Conservation (phyloP, 2,113 vertebrate species). For the Stigmatopora argus region DNA sequence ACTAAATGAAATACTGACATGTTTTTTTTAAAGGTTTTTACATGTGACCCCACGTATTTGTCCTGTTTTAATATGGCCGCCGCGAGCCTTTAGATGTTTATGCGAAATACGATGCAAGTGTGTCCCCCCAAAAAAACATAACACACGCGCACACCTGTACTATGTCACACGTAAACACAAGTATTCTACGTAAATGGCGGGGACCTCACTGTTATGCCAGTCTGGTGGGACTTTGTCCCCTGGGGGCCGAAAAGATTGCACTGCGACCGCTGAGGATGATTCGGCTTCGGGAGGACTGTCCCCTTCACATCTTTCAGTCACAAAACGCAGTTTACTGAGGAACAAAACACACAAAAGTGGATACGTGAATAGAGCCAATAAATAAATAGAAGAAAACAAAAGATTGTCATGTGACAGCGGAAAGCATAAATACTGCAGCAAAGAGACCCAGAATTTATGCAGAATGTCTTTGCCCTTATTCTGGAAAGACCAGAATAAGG, state of each 20-base stretch:
- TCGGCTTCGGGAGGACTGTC: slow-evolving; percentile 38
- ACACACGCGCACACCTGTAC: slow-evolving; percentile 28
- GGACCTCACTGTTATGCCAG: slow-evolving; percentile 27
- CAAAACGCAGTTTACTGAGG: slow-evolving; percentile 54
- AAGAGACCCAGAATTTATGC: too few relatives aligned
- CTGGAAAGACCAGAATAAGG: too few relatives aligned
- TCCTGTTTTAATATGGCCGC: background rate
- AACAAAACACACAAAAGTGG: slow-evolving; percentile 22
- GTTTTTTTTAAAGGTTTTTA: background rate
- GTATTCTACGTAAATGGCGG: slow-evolving; percentile 44
- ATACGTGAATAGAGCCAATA: background rate
- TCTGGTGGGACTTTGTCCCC: slow-evolving; percentile 12
- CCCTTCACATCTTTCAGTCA: slow-evolving; percentile 41
- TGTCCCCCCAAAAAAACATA: slow-evolving; percentile 32
- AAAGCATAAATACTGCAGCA: too few relatives aligned
- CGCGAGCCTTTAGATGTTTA: slow-evolving; percentile 8
- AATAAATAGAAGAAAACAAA: background rate
- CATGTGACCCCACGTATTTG: background rate
- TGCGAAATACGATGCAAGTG: slow-evolving; percentile 14
- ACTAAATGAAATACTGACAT: background rate
- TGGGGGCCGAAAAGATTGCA: slow-evolving; percentile 12
- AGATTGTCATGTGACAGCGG: background rate
- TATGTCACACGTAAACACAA: slow-evolving; percentile 45
- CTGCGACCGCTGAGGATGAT: slow-evolving; percentile 44
- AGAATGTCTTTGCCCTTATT: too few relatives aligned